Conservation (phyloP, 2,797 vertebrate genomes). For the Chaetodon trifasciatus region DNA sequence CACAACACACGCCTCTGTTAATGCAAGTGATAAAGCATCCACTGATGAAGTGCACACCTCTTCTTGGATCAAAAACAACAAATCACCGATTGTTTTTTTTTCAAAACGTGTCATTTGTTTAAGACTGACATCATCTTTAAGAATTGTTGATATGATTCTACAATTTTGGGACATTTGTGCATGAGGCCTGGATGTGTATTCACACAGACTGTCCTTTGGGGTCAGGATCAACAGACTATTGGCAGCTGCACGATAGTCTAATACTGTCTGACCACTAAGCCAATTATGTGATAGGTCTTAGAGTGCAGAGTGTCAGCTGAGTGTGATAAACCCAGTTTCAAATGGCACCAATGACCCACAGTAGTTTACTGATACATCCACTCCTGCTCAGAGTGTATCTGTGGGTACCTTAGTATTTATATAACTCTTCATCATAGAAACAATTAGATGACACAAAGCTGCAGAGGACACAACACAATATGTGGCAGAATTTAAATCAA, state of each 20-base stretch:
- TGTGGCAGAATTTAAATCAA: not conserved
- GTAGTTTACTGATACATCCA: conserved; percentile 8
- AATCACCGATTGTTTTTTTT: too few species aligned
- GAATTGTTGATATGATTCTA: not conserved
- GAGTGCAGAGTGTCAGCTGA: conserved; percentile 38
- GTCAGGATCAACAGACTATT: conserved; percentile 50
- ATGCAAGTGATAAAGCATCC: conserved; percentile 31
- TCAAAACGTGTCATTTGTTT: not conserved
- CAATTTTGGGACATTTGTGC: not conserved
- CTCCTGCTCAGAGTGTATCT: not conserved
- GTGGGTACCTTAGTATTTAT: not conserved
- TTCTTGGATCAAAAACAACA: not conserved
- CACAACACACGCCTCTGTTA: conserved; percentile 40
- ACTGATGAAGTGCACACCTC: conserved; percentile 15
- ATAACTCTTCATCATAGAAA: fast-evolving
- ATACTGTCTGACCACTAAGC: conserved; percentile 71
- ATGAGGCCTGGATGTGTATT: conserved; percentile 3
- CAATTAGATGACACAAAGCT: not conserved
- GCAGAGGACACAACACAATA: not conserved
- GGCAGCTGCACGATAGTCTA: conserved; percentile 48
- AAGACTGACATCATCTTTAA: not conserved
- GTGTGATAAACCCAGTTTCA: conserved; percentile 53
- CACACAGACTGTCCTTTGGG: conserved; percentile 31
- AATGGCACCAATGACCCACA: conserved; percentile 8
- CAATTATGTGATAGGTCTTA: conserved; percentile 76